Percentiles rank a stretch among this genome's conserved stretches.
phyloP scores from a whole-genome alignment of 2,797 vertebrate species.

The Dicrostonyx torquatus region DNA sequence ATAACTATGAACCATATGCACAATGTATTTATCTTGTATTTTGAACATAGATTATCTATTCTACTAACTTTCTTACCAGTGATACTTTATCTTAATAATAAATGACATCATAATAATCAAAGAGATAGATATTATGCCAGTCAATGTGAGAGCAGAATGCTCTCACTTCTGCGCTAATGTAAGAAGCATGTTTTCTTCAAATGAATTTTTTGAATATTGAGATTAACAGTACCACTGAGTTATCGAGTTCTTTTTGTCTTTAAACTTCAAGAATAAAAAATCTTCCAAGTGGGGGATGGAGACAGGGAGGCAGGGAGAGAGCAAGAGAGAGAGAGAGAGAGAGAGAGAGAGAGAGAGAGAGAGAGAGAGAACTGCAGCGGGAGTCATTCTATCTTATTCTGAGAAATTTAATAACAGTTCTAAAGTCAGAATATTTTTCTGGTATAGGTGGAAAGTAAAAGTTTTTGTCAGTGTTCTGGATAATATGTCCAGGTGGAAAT shows the following conservation, averaged over 20 bases:
- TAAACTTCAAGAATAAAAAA: background rate
- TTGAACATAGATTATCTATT: conserved; percentile 61
- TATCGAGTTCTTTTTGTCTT: conserved; percentile 59
- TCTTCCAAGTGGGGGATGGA: no score
- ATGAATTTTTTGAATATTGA: conserved; percentile 2
- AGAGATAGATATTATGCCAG: background rate
- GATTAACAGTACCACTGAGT: background rate
- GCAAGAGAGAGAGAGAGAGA: background rate
- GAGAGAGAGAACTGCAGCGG: background rate
- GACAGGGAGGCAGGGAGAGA: background rate
- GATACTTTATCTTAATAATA: conserved; percentile 70
- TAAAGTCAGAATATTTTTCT: background rate
- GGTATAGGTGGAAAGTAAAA: background rate
- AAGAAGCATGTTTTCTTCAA: conserved; percentile 62
- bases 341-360: background rate
- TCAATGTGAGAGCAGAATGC: background rate
- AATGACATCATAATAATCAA: conserved; percentile 60
- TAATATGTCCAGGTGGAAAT: background rate
- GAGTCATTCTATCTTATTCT: background rate
- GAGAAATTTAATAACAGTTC: background rate
- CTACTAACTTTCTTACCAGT: conserved; percentile 49
- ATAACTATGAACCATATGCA: conserved; percentile 34
- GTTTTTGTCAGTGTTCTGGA: background rate
- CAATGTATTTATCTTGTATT: conserved; percentile 71
- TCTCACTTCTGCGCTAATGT: conserved; percentile 40